Evolutionary conservation across 2,888 invertebrate species (phyloP).

Genomic region (Gasteruption jaculator): DNA sequence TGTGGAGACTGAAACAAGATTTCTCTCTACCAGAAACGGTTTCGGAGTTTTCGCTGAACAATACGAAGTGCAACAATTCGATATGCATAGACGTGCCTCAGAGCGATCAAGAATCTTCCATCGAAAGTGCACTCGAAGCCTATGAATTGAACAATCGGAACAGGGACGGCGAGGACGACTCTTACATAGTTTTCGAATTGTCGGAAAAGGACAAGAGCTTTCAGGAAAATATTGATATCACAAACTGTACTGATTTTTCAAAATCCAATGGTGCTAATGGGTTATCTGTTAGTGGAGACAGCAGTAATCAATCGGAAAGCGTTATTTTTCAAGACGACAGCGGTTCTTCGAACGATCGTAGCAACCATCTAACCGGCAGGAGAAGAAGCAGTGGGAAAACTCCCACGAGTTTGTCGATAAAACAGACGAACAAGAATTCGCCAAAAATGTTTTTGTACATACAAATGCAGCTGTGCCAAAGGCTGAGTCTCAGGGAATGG

Average conservation of each 20-base stretch:
- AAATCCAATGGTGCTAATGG: too few species aligned
- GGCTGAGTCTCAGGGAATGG: constrained; percentile 91
- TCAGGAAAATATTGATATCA: too few species aligned
- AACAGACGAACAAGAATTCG: constrained; percentile 25
- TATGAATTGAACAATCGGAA: constrained; percentile 28
- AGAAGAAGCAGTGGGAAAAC: too few species aligned
- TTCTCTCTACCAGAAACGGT: constrained; percentile 34
- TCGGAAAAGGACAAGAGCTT: constrained; percentile 12
- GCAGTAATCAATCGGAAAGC: too few species aligned
- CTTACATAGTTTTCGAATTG: constrained; percentile 54
- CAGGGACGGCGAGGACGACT: constrained; percentile 40
- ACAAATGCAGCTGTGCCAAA: constrained; percentile 94
- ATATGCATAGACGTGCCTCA: constrained; percentile 36
- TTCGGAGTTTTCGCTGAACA: constrained; percentile 31
- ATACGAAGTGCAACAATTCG: constrained; percentile 31
- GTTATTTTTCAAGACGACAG: too few species aligned
- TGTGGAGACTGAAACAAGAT: constrained; percentile 53
- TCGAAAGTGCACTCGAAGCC: constrained; percentile 43
- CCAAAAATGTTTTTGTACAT: constrained; percentile 80
- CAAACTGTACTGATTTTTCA: too few species aligned
- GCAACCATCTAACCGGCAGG: too few species aligned
- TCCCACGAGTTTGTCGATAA: too few species aligned
- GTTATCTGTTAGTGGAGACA: too few species aligned
- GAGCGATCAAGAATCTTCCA: constrained; percentile 35
- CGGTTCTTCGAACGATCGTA: too few species aligned